Evolutionary conservation across 2,797 vertebrate species (phyloP).

Genomic region (Notoglanidium macrostoma): DNA sequence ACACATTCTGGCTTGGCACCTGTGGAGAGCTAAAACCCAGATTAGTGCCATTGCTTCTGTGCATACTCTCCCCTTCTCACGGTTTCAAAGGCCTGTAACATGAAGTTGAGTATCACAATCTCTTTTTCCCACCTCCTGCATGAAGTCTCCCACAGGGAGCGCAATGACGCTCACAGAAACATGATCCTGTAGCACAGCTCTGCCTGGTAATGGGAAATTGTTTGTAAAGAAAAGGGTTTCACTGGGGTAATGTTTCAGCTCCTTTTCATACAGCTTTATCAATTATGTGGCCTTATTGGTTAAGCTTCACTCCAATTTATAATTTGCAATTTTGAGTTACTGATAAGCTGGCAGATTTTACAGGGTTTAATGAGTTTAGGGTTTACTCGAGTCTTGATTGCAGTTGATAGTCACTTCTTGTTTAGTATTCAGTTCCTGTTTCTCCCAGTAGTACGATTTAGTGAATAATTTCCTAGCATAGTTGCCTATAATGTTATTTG

Average conservation of each 20-base stretch:
- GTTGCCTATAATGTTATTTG: background rate
- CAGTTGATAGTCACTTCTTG: background rate
- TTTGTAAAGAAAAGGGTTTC: conserved; percentile 23
- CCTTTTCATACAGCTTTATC: background rate
- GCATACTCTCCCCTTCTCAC: conserved; percentile 44
- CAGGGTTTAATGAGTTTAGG: background rate
- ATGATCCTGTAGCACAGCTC: conserved; percentile 46
- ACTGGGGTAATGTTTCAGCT: conserved; percentile 16
- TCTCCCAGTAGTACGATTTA: background rate
- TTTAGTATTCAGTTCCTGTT: background rate
- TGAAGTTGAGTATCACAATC: conserved; percentile 39
- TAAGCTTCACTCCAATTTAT: background rate
- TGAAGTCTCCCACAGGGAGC: conserved; percentile 40
- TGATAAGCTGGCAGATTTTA: background rate
- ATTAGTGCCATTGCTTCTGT: conserved; percentile 46
- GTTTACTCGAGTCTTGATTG: background rate
- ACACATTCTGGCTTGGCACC: conserved; percentile 55
- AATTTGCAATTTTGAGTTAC: background rate
- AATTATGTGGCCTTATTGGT: background rate
- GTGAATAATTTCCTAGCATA: background rate
- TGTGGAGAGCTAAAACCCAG: conserved; percentile 53
- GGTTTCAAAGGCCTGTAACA: conserved; percentile 49
- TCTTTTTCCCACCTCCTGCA: conserved; percentile 44
- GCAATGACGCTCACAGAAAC: conserved; percentile 46
- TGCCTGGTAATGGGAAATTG: conserved; percentile 33